Base-by-base conservation (phyloP, 2,113 vertebrate genomes). In the Colinus virginianus region DNA sequence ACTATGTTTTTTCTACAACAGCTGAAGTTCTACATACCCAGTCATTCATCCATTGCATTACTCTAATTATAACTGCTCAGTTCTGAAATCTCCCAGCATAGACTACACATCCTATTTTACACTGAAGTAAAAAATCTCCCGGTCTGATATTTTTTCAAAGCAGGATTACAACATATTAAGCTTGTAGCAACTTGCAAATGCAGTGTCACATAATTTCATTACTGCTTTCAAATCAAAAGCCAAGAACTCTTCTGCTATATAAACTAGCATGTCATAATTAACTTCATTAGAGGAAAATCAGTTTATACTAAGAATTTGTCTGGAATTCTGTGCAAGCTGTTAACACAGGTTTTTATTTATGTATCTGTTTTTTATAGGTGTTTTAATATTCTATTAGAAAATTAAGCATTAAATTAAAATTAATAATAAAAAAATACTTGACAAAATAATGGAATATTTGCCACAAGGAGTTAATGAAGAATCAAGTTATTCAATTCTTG, bases 401-500 rank as follows among this genome's bases (percentile, higher is more conserved):
- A 70, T 32, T 46, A 96, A 94, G 11, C 17, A 90, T 80, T 84
- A 89, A 78, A 88, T 89, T 48, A 90, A 89, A 91, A 84, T 94
- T 94, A 71, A 22, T 96, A 79, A 36, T 36, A 96, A 28, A 53
- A 53, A 19, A 38, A 78, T 28, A 90, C 6, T 91, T 90, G 21
- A 11, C 32, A 78, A 76, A 46, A 78, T 67, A 96, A 93, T 67
- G 55, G 51, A 80, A 90, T 88, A 84, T 30, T 71, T 62, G 86
- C 68, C 67, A 59, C 71, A 92, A 92, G 80, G 48, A 91, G 58
- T 72, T 90, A 94, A 97, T 86, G 74, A 71, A 80, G 36, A 96
- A 83, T 94, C 76, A 90, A 95, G 81, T 93, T 23, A 83, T 86
- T 90, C 62, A 62, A 21, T 87, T 76, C 34, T 45, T 84, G 81